Conservation (phyloP, 2,888 invertebrate genomes). For the Eurytoma adleriae region DNA sequence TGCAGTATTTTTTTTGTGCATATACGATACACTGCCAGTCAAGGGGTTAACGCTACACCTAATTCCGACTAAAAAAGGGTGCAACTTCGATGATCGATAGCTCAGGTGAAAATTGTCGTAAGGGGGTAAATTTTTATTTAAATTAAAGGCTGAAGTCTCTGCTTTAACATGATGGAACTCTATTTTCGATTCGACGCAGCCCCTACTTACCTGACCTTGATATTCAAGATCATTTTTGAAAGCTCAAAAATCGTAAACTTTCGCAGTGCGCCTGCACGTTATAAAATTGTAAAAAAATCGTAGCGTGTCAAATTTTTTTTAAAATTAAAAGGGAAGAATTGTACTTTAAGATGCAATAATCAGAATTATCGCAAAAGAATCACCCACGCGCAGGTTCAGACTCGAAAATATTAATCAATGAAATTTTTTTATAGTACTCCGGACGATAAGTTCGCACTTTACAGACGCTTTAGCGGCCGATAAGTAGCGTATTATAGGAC, state of each 20-base stretch:
- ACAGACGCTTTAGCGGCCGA: too few relatives aligned
- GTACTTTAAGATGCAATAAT: background rate
- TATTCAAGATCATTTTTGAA: constrained; percentile 10
- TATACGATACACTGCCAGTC: too few relatives aligned
- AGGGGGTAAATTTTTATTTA: background rate
- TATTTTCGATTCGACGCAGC: constrained; percentile 18
- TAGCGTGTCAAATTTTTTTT: background rate
- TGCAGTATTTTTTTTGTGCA: too few relatives aligned
- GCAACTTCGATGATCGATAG: constrained; percentile 15
- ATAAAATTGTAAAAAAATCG: too few relatives aligned
- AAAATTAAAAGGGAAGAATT: background rate
- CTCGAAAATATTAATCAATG: too few relatives aligned
- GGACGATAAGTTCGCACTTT: too few relatives aligned
- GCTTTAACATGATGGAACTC: constrained; percentile 9
- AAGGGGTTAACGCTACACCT: background rate
- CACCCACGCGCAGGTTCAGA: background rate
- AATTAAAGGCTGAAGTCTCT: constrained; percentile 22
- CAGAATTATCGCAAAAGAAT: background rate
- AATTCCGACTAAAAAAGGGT: background rate
- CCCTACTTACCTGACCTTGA: constrained; percentile 10
- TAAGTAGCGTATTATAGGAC: too few relatives aligned
- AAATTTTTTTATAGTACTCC: too few relatives aligned
- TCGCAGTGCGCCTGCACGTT: background rate
- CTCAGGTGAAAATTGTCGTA: background rate
- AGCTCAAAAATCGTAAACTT: constrained; percentile 25